These are phyloP conservation scores for Sphenodon punctatus DNA, from an alignment of 2,797 vertebrate genomes.

Conservation along the genomic window DNA sequence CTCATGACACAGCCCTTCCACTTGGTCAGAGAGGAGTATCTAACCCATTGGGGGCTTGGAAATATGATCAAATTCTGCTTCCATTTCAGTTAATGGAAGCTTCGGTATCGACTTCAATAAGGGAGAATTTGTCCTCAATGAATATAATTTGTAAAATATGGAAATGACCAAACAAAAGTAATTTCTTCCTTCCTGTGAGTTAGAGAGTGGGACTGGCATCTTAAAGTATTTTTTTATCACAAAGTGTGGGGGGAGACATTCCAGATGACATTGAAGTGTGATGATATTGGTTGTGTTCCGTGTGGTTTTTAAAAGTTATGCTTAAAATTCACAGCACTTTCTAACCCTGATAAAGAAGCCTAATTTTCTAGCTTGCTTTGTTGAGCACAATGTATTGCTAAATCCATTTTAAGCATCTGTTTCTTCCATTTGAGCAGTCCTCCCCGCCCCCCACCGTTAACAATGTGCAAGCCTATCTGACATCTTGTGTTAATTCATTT, in stretches of 20 bases:
- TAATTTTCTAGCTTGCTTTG: constrained; percentile 74
- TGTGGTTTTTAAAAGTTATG: constrained; percentile 66
- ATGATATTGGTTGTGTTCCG: constrained; percentile 69
- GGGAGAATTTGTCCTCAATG: no score
- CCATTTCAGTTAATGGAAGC: no score
- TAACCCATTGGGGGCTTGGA: no score
- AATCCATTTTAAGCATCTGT: constrained; percentile 73
- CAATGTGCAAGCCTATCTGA: constrained; percentile 50
- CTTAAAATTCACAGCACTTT: constrained; percentile 77
- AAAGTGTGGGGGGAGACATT: constrained; percentile 58
- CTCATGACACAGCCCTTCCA: no score
- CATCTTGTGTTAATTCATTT: constrained; percentile 72
- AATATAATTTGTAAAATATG: no score
- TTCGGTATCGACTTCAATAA: no score
- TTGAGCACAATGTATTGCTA: constrained; percentile 71
- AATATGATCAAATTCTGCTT: no score
- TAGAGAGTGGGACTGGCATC: constrained; percentile 50
- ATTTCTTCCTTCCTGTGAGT: constrained; percentile 56
- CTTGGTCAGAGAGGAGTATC: no score
- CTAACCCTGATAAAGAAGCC: constrained; percentile 74
- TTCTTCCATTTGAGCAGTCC: constrained; percentile 77
- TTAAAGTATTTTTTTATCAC: constrained; percentile 60
- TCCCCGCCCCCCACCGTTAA: constrained; percentile 68
- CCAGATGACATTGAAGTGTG: constrained; percentile 73
- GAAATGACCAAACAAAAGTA: constrained; percentile 60